These are phyloP conservation scores for Syngnathus typhle DNA, from an alignment of 2,113 vertebrate genomes.

Conservation along the genomic window DNA sequence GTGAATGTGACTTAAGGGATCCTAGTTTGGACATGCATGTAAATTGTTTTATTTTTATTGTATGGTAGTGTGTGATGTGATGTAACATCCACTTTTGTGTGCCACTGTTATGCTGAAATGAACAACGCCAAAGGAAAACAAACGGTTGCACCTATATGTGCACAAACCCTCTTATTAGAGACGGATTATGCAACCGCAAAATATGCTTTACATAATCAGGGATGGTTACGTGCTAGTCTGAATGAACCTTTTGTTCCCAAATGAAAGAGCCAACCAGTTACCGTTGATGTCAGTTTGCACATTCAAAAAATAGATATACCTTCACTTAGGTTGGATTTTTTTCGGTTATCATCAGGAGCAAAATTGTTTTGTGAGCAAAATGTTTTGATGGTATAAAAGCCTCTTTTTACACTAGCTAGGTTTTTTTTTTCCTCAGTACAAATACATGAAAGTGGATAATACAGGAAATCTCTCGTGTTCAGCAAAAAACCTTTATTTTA, in stretches of 20 bases:
- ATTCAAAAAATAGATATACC: neutral
- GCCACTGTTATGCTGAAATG: slow-evolving; percentile 36
- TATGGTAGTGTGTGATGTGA: neutral
- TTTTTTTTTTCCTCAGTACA: no score
- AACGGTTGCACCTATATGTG: slow-evolving; percentile 70
- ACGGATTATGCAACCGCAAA: slow-evolving; percentile 65
- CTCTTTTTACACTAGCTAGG: no score
- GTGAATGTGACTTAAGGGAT: neutral
- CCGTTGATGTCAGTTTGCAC: neutral
- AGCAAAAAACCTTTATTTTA: no score
- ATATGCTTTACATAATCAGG: slow-evolving; percentile 62
- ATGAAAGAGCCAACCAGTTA: slow-evolving; percentile 8
- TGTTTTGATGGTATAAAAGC: no score
- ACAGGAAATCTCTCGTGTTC: no score
- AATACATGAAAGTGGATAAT: no score
- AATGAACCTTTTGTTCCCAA: slow-evolving; percentile 27
- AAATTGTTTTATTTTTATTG: no score
- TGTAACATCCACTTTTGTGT: slow-evolving; percentile 18
- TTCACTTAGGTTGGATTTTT: no score
- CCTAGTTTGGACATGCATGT: neutral
- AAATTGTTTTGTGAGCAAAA: no score
- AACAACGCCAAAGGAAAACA: slow-evolving; percentile 31
- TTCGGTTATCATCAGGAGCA: no score
- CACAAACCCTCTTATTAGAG: slow-evolving; percentile 58
- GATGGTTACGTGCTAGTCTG: slow-evolving; percentile 21